Evolutionary conservation across 2,888 invertebrate genomes (phyloP), one percentile per base, ranked within the genome.

Genomic region (Rhabditophanes sp.): DNA sequence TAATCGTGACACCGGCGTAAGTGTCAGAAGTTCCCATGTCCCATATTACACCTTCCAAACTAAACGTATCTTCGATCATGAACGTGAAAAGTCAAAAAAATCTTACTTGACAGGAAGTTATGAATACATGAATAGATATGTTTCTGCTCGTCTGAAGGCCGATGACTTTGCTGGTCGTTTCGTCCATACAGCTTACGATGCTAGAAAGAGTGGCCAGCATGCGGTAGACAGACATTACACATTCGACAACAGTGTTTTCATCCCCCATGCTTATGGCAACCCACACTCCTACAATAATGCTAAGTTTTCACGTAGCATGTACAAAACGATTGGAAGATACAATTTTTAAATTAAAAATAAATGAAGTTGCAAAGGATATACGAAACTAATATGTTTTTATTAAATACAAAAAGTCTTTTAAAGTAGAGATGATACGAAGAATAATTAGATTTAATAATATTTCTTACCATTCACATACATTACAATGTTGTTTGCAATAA

Each of bases 21-120:
- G 33, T 12, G 28, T 31, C 11, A 30, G 40, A 17, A 35, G 39
- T 29, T 48, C 54, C 8, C 57, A 62, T 33, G 56, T 62, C 11
- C 62, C 62, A 12, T 58, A 49, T 34, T 62, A 56, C 46, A 48
- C 56, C 25, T 49, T 56, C 41, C 57, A 61, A 30, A 57, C 62
- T 2, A 53, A 50, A 26, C 44, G 62, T 12, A 57, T 63, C 44
- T 63, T 57, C 44, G 48, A 48, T 34, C 48, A 62, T 29, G 34
- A 47, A 50, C 33, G 50, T 17, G 30, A 25, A 12, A 40, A 41
- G 17, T 49, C 48, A 11, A 35, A 39, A 19, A 34, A 35, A 25
- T 55, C 56, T 15, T 56, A 62, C 31, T 27, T 62, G 24, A 48
- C 48, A 22, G 53, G 53, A 30, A 56, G 56, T 8, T 57, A 60